These are phyloP conservation scores for Tribolium madens DNA, from an alignment of 1,140 invertebrate species.

Conservation along the genomic window DNA sequence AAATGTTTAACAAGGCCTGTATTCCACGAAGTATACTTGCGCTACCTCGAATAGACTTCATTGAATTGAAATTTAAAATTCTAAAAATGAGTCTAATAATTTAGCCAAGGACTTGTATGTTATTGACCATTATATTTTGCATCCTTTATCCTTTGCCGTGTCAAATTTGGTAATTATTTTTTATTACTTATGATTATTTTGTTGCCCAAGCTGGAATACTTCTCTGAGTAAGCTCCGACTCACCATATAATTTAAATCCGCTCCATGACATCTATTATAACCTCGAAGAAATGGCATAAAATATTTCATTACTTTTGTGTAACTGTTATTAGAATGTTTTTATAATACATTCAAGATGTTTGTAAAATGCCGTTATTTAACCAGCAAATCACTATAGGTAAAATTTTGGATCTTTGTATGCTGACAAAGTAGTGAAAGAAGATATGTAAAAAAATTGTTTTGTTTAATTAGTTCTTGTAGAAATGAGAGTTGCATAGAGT, in stretches of 20 bases:
- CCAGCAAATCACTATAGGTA: neutral
- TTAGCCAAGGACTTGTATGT: no score
- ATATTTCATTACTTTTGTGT: neutral
- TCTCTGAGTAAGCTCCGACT: neutral
- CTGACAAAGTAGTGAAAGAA: neutral
- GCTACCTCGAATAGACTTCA: no score
- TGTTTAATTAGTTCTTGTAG: neutral
- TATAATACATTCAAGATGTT: neutral
- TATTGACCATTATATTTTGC: no score
- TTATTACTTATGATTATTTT: neutral
- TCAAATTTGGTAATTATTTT: neutral
- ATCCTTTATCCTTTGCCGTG: no score
- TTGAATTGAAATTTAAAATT: no score
- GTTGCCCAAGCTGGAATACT: neutral
- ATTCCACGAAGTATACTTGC: no score
- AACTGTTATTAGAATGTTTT: neutral
- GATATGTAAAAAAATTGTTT: neutral
- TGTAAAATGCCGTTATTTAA: neutral
- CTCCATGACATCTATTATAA: neutral
- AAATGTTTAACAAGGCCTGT: no score
- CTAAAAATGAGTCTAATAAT: no score
- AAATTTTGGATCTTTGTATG: neutral
- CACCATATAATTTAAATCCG: neutral
- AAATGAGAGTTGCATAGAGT: neutral
- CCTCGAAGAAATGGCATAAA: neutral